These are phyloP conservation scores for Uloborus plumipes DNA, from an alignment of 2,888 invertebrate species.

Conservation along the genomic window DNA sequence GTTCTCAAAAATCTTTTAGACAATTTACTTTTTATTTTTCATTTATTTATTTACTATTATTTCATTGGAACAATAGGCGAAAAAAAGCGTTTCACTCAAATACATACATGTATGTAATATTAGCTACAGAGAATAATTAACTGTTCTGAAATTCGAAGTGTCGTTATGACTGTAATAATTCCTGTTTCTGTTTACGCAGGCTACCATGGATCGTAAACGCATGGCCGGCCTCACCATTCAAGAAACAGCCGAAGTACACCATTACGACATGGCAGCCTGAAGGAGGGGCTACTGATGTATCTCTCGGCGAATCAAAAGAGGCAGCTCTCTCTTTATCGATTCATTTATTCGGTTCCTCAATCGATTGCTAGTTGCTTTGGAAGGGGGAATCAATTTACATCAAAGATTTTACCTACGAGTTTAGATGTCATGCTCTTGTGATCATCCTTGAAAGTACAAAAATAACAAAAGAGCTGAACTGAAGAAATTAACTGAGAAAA, in stretches of 20 bases:
- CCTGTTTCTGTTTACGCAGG: slow-evolving; percentile 27
- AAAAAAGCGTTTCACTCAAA: too few species aligned
- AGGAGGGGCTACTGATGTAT: slow-evolving; percentile 31
- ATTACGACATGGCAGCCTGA: slow-evolving; percentile 65
- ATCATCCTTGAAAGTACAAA: slow-evolving; percentile 49
- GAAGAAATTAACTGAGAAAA: too few species aligned
- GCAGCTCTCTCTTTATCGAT: slow-evolving; percentile 48
- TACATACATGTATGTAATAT: too few species aligned
- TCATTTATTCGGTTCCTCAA: slow-evolving; percentile 48
- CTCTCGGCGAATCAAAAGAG: slow-evolving; percentile 35
- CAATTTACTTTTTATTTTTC: too few species aligned
- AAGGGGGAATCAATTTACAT: slow-evolving; percentile 36
- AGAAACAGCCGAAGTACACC: slow-evolving; percentile 64
- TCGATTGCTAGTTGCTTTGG: slow-evolving; percentile 55
- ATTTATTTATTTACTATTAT: too few species aligned
- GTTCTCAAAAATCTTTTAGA: too few species aligned
- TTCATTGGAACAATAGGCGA: too few species aligned
- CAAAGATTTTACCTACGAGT: slow-evolving; percentile 45
- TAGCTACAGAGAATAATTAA: too few species aligned
- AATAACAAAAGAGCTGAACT: background rate
- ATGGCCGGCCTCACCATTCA: slow-evolving; percentile 61
- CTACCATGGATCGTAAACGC: slow-evolving; percentile 62
- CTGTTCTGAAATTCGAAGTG: too few species aligned
- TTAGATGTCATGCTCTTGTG: slow-evolving; percentile 26
- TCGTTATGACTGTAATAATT: too few species aligned